These are phyloP conservation scores for Orussus abietinus DNA, from an alignment of 1,140 invertebrate species.

Conservation along the genomic window DNA sequence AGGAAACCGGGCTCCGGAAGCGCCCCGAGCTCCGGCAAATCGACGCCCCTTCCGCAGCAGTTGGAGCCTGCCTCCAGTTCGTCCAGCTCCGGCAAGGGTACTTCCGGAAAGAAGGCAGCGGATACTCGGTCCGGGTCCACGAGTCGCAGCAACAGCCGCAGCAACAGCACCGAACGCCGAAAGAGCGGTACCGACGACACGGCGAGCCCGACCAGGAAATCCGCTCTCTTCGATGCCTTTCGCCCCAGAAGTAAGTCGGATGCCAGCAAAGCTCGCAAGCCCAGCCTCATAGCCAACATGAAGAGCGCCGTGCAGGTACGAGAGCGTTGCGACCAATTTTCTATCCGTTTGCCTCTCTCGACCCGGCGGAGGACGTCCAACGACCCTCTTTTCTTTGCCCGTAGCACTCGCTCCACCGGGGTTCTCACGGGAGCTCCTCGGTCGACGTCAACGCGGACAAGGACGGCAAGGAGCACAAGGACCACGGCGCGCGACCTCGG, in stretches of 20 bases:
- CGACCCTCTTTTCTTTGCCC: constrained; percentile 30
- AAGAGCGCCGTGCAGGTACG: constrained; percentile 73
- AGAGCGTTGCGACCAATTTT: too few species aligned
- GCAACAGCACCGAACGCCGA: constrained; percentile 60
- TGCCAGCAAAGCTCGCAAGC: constrained; percentile 63
- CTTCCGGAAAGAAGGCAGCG: constrained; percentile 36
- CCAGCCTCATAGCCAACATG: constrained; percentile 73
- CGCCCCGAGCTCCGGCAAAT: constrained; percentile 42
- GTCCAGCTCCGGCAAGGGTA: constrained; percentile 34
- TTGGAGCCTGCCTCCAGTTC: constrained; percentile 35
- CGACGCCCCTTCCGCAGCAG: constrained; percentile 40
- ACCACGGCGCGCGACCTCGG: constrained; percentile 44
- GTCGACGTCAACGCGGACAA: constrained; percentile 39
- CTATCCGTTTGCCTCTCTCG: too few species aligned
- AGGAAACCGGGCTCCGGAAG: constrained; percentile 35
- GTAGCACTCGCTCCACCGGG: constrained; percentile 43
- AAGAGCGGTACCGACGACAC: constrained; percentile 60
- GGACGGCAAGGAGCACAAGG: constrained; percentile 35
- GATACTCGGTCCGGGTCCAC: constrained; percentile 53
- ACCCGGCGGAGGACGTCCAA: constrained; percentile 47
- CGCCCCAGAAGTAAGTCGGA: constrained; percentile 78
- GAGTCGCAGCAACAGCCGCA: constrained; percentile 56
- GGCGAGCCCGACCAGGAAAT: constrained; percentile 65
- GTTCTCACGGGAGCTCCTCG: constrained; percentile 40
- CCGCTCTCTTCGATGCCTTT: constrained; percentile 80